Conservation (phyloP, 2,888 invertebrate genomes). For the Dioctria rufipes region DNA sequence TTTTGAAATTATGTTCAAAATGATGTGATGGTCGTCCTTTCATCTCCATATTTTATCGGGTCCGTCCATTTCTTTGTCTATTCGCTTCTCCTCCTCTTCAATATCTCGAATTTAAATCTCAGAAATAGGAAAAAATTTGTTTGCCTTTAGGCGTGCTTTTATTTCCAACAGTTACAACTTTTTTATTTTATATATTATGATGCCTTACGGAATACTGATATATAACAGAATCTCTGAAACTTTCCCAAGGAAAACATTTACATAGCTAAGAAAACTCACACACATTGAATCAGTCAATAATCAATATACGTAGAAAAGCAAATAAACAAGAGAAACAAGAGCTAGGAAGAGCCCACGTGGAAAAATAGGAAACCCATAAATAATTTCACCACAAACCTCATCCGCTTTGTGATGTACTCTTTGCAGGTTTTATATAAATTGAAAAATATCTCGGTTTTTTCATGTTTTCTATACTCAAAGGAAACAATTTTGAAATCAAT, state of each 20-base stretch:
- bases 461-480: background rate
- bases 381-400: background rate
- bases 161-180: background rate
- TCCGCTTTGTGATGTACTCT: background rate
- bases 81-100: background rate
- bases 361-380: background rate
- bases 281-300: no score
- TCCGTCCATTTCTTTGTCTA: background rate
- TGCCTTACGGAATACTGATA: background rate
- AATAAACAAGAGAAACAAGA: background rate
- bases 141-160: background rate
- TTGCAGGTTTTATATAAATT: background rate
- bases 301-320: no score
- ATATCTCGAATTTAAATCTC: background rate
- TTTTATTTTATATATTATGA: background rate
- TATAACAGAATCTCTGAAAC: background rate
- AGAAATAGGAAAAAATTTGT: background rate
- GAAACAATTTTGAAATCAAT: constrained; percentile 7
- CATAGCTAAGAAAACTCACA: no score
- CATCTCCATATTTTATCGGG: background rate
- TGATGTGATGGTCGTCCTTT: constrained; percentile 1
- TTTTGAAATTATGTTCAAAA: background rate
- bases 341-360: background rate
- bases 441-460: background rate
- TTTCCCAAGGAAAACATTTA: background rate